Evolutionary conservation across 2,888 invertebrate species (phyloP).

Genomic region (Apamea sordens): DNA sequence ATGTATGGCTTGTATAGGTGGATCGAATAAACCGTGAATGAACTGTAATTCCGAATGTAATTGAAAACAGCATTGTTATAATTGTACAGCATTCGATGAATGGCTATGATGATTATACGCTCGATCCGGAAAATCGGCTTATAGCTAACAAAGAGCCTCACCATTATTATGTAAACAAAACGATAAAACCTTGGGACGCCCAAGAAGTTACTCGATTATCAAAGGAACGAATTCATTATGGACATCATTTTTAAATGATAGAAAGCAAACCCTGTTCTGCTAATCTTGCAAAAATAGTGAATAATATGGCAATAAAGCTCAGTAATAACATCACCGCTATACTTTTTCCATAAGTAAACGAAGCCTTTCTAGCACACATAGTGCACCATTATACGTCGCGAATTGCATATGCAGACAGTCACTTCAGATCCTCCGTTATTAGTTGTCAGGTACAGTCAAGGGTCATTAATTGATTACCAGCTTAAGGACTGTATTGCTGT

Average conservation of each 20-base stretch:
- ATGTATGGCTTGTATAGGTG: slow-evolving; percentile 34
- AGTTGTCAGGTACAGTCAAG: slow-evolving; percentile 15
- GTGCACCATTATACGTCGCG: slow-evolving; percentile 5
- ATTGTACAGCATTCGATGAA: slow-evolving; percentile 36
- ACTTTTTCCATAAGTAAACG: background rate
- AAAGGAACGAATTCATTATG: slow-evolving; percentile 11
- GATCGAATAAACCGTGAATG: slow-evolving; percentile 50
- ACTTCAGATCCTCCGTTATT: slow-evolving; percentile 36
- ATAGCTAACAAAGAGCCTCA: slow-evolving; percentile 21
- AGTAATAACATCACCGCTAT: background rate
- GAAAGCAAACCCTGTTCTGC: slow-evolving; percentile 4
- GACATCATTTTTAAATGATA: background rate
- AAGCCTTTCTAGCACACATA: slow-evolving; percentile 10
- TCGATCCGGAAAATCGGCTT: slow-evolving; percentile 21
- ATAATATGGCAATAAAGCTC: background rate
- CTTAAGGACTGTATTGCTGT: too few species aligned
- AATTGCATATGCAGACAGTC: slow-evolving; percentile 30
- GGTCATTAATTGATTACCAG: too few species aligned
- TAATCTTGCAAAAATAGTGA: background rate
- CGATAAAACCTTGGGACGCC: background rate
- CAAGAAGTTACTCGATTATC: background rate
- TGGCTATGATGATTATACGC: slow-evolving; percentile 30
- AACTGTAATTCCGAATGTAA: slow-evolving; percentile 36
- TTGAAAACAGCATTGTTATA: slow-evolving; percentile 36
- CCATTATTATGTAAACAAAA: slow-evolving; percentile 26